Evolutionary conservation across 2,113 vertebrate genomes (phyloP), one percentile per base, ranked within the genome.

Genomic region (Gymnorhina tibicen): DNA sequence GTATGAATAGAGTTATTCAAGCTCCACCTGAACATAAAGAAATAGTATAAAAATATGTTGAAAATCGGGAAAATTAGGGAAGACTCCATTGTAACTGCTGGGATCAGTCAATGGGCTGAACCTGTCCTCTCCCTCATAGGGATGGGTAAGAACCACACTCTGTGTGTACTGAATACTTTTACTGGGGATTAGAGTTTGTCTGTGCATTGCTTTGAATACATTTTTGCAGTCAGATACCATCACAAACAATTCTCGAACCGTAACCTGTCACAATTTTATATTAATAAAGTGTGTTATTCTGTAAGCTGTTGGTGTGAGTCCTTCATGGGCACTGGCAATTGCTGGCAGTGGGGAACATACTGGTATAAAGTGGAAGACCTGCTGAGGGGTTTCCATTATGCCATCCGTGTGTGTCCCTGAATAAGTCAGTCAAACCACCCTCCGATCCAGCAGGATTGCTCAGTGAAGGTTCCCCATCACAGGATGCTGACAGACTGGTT

Each of bases 301-400:
- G 9, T 55, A 22, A 73, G 13, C 2, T 37, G 14, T 53, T 84
- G 39, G 17, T 53, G 17, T 63, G 58, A 37, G 24, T 22, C 33
- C 39, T 84, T 53, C 47, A 39, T 33, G 27, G 33, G 11, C 3
- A 0, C 49, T 73, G 68, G 39, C 47, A 46, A 6, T 33, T 10
- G 8, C 33, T 1, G 0, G 9, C 58, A 73, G 39, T 17, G 14
- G 11, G 13, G 13, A 44, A 62, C n/a, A 37, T 24, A 44, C 13
- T 44, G 32, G 21, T 33, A 32, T 14, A 37, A 59, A 53, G 58
- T 21, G 23, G 39, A 53, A 39, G 17, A 46, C 16, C 6, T 5
- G 5, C 33, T 55, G 28, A 47, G 18, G 18, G 11, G 18, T 23
- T 10, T 72, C 22, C 0, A 0, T 39, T 33, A 18, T 18, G 22